phyloP scores from a whole-genome alignment of 2,888 invertebrate genomes.

The Nesidiocoris tenuis region DNA sequence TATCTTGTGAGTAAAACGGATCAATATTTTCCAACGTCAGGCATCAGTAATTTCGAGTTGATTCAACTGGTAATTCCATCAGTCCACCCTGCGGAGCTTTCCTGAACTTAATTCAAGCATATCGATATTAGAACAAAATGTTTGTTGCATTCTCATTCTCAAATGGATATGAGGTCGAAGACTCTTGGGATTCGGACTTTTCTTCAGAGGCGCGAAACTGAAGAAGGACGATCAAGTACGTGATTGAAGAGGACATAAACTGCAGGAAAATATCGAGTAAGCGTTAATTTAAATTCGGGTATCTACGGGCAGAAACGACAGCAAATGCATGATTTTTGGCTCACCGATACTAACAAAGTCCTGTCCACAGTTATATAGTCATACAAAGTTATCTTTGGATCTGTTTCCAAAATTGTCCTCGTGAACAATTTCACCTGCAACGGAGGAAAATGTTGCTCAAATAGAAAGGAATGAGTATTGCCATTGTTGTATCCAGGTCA shows the following conservation, averaged over 20 bases:
- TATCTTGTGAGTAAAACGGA: no score
- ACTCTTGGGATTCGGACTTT: not conserved
- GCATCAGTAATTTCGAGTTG: no score
- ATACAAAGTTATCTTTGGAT: not conserved
- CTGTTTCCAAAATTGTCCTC: not conserved
- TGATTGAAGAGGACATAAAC: not conserved
- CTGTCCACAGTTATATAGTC: not conserved
- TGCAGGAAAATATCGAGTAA: not conserved
- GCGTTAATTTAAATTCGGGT: no score
- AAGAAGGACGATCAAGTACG: not conserved
- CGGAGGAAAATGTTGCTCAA: not conserved
- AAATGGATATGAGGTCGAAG: no score
- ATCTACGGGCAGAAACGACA: not conserved
- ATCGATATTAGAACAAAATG: no score
- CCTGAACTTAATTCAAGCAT: no score
- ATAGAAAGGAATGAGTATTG: no score
- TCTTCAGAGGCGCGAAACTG: not conserved
- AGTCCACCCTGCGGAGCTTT: no score
- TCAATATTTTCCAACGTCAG: no score
- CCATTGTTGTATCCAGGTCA: no score
- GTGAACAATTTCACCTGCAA: not conserved
- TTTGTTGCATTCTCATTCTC: no score
- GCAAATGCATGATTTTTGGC: not conserved
- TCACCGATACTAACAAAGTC: not conserved
- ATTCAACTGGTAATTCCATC: no score